Percentiles rank a stretch among this genome's conserved stretches.
Conservation (phyloP, 2,113 vertebrate genomes). For the Proterorhinus semilunaris region DNA sequence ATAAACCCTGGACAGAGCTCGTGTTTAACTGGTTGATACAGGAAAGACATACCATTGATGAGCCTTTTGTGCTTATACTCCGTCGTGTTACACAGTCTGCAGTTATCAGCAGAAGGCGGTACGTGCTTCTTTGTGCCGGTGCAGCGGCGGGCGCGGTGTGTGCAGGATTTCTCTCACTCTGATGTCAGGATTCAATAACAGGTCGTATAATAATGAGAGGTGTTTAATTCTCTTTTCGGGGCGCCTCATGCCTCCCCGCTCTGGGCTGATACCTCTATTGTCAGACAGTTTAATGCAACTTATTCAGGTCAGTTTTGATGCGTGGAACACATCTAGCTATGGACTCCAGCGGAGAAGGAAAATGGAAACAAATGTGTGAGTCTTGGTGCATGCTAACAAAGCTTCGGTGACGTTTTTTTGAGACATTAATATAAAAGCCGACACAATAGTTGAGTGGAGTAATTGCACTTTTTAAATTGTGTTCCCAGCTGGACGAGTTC, state of each 20-base stretch:
- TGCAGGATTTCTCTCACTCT: slow-evolving; percentile 36
- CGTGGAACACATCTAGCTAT: neutral
- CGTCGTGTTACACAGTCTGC: neutral
- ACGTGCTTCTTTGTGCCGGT: slow-evolving; percentile 2
- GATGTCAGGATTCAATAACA: slow-evolving; percentile 56
- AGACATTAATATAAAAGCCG: too few species aligned
- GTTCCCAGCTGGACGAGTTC: too few species aligned
- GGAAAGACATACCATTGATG: neutral
- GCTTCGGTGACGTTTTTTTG: too few species aligned
- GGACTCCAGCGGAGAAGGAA: neutral
- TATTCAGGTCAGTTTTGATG: slow-evolving; percentile 10
- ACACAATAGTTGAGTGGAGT: too few species aligned
- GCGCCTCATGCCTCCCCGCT: slow-evolving; percentile 17
- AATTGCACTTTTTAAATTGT: too few species aligned
- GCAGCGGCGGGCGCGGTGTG: neutral
- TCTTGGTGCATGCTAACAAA: too few species aligned
- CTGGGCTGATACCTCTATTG: slow-evolving; percentile 17
- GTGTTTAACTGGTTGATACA: neutral
- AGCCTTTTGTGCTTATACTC: slow-evolving; percentile 10
- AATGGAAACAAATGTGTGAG: too few species aligned
- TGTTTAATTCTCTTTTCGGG: slow-evolving; percentile 49
- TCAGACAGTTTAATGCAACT: slow-evolving; percentile 4
- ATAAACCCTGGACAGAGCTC: too few species aligned
- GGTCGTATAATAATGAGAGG: slow-evolving; percentile 46
- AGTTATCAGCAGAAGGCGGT: neutral